Base-by-base conservation (phyloP, 2,797 vertebrate genomes). In the Microtus agrestis region DNA sequence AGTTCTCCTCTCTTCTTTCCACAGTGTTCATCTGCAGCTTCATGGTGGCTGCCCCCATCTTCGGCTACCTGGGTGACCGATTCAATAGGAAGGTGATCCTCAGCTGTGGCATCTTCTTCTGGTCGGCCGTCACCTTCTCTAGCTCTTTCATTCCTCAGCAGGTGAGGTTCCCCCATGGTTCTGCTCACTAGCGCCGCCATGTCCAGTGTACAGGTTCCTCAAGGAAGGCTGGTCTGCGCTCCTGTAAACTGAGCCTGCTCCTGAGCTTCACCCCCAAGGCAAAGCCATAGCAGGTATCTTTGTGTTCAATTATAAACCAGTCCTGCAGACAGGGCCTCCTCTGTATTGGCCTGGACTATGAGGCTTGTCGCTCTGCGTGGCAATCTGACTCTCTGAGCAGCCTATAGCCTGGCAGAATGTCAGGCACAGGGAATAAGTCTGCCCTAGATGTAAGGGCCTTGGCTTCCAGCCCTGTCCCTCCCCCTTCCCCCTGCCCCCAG, bases 1-100 rank as follows among this genome's bases (percentile, higher is more conserved):
- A 21, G 5, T 80, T 78, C 27, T 78, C 67, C 27, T 97, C 56
- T 96, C 46, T 77, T 78, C 31, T 89, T 46, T n/a, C 90, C 82
- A n/a, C 98, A 99, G 99, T 99, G 96, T 99, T 99, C 97, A 99
- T 99, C 98, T 99, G 99, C 91, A 99, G 99, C 95, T 99, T 99
- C 98, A 99, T 99, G 99, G 99, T 99, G 17, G 99, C 99, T 0
- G 99, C 99, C 0, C 99, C 99, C 1, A 99, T 99, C 97, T 99
- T 99, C 14, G 99, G 99, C 97, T 99, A 99, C 98, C 98, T 99
- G 56, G 99, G 99, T 1, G 99, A 99, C 98, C 99, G 99, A 40
- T 99, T 99, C 98, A 99, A 99, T 98, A 98, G 99, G 74, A 99
- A 99, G 98, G 96, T 99, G 97, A 99, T 99, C 93, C 98, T 99